These are phyloP conservation scores for Psammodynastes pulverulentus DNA, from an alignment of 2,113 vertebrate species.

Conservation along the genomic window DNA sequence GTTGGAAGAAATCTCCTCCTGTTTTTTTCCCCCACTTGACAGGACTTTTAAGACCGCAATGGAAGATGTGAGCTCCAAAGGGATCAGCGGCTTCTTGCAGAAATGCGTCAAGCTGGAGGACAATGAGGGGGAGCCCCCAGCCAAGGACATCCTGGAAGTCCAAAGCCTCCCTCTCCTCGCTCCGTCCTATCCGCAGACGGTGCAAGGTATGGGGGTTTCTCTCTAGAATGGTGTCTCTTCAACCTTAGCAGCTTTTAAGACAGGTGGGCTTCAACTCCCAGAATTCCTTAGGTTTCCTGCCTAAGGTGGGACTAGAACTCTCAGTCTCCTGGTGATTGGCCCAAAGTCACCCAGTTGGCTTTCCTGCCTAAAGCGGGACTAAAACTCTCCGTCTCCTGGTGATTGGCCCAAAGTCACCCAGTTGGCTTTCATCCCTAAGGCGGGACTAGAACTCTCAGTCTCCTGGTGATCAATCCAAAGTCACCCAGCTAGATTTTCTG, in stretches of 20 bases:
- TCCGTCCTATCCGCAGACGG: not conserved
- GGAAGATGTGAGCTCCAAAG: conserved; percentile 13
- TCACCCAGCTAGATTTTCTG: accelerated
- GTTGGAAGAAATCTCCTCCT: no score
- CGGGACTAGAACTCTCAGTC: accelerated
- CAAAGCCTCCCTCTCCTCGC: not conserved
- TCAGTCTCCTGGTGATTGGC: no score
- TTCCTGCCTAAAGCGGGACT: no score
- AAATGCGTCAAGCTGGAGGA: conserved; percentile 22
- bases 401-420: not conserved
- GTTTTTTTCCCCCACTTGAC: not conserved
- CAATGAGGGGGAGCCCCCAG: not conserved
- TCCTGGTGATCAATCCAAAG: not conserved
- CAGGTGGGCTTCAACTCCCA: not conserved
- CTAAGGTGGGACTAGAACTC: no score
- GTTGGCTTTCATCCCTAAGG: accelerated
- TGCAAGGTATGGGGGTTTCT: not conserved
- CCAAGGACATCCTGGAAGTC: conserved; percentile 18
- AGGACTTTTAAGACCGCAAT: not conserved
- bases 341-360: no score
- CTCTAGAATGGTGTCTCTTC: not conserved
- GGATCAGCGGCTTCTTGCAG: not conserved
- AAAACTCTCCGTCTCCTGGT: no score
- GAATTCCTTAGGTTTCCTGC: no score
- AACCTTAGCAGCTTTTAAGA: not conserved